Base-by-base conservation (phyloP, 2,888 invertebrate genomes). In the Pseudoips prasinana region DNA sequence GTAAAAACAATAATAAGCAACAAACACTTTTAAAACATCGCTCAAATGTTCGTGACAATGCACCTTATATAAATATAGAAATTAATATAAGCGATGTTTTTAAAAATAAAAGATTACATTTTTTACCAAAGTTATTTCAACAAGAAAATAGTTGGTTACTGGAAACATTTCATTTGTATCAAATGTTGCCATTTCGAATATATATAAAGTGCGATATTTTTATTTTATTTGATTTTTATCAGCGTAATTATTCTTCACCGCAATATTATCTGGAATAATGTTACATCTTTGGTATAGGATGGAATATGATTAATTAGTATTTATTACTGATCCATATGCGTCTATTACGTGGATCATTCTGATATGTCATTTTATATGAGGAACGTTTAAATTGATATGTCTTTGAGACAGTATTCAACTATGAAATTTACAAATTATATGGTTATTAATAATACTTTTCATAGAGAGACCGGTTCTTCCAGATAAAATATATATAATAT, bases 161-260 rank as follows among this genome's bases (percentile, higher is more conserved):
- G 29, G 36, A 25, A 35, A 36, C 25, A 10, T 26, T n/a, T n/a
- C 18, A 29, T 36, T 37, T 46, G 42, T 26, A 32, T 35, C 37
- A 48, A 52, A 51, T 55, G 43, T 42, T 17, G 55, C 44, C 55
- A 55, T 58, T 58, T 58, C 46, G 25, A 25, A 26, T 30, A 25
- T 24, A 29, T 28, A 36, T n/a, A 5, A 14, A 14, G 14, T 14
- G 14, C 5, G 14, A 3, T 14, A 3, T 2, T 14, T 14, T 14
- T 14, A 3, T 14, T 5, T 14, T 14, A 5, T 14, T 14, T n/a
- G n/a, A n/a, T n/a, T n/a, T n/a, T n/a, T n/a, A n/a, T n/a, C n/a
- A n/a, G n/a, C n/a, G n/a, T n/a, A n/a, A n/a, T n/a, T n/a, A n/a
- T n/a, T n/a, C n/a, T n/a, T n/a, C n/a, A n/a, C n/a, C n/a, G n/a